Conservation (phyloP, 37 sponge, comb jelly and placozoan genomes). For the Sycon ciliatum region DNA sequence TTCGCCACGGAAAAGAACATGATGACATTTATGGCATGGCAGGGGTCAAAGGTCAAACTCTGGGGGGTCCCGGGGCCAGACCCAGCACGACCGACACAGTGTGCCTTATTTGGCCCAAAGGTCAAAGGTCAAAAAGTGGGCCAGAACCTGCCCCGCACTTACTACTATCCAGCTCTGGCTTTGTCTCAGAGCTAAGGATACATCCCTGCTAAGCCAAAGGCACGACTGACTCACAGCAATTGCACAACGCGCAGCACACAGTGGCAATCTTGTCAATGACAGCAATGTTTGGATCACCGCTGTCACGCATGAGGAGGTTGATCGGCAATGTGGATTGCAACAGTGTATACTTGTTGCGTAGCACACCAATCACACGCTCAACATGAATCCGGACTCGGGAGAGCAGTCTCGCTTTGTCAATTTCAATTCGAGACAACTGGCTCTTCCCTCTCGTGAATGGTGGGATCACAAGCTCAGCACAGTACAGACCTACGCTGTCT, state of each 20-base stretch:
- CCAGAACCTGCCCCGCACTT: no score
- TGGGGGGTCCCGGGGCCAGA: no score
- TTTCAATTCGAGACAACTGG: conserved; percentile 34
- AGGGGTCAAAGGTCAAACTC: no score
- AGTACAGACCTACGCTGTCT: conserved; percentile 27
- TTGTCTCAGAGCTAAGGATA: no score
- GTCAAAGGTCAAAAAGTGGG: no score
- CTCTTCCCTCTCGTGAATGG: conserved; percentile 54
- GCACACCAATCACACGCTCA: conserved; percentile 45
- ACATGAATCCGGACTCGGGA: conserved; percentile 52
- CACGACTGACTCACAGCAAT: conserved; percentile 39
- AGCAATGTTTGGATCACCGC: conserved; percentile 12
- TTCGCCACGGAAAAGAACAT: no score
- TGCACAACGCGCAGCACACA: conserved; percentile 41
- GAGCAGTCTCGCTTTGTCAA: conserved; percentile 33
- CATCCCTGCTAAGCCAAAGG: conserved; percentile 29
- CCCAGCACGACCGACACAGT: no score
- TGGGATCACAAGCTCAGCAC: conserved; percentile 40
- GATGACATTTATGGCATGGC: no score
- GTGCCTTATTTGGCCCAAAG: no score
- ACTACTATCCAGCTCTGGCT: no score
- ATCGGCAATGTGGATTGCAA: conserved; percentile 44
- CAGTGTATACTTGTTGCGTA: conserved; percentile 43
- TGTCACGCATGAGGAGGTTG: conserved; percentile 31
- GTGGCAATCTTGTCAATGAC: conserved; percentile 42